Conservation (phyloP, 1,140 invertebrate species). For the Caenorhabditis briggsae region DNA sequence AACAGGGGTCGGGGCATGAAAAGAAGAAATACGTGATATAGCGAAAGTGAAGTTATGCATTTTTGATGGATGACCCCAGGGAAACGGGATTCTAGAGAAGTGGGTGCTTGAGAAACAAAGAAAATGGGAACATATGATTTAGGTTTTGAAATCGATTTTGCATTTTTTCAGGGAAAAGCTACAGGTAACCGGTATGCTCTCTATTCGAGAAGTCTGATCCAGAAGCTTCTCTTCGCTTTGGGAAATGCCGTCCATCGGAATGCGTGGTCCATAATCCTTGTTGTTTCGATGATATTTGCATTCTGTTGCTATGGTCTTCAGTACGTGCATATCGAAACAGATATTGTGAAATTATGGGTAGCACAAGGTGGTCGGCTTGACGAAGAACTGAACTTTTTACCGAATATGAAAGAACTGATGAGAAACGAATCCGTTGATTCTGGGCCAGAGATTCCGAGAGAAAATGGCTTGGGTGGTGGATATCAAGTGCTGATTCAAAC, state of each 20-base stretch:
- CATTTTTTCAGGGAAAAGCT: conserved; percentile 67
- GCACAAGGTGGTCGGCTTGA: conserved; percentile 77
- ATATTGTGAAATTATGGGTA: conserved; percentile 76
- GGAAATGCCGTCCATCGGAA: conserved; percentile 66
- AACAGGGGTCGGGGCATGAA: conserved; percentile 35
- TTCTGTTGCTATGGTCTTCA: conserved; percentile 71
- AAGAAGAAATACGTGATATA: conserved; percentile 36
- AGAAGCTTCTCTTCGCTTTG: conserved; percentile 55
- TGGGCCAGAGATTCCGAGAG: conserved; percentile 72
- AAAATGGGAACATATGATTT: background rate
- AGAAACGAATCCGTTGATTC: conserved; percentile 46
- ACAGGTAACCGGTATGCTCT: conserved; percentile 69
- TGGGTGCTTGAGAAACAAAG: background rate
- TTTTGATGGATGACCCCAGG: conserved; percentile 11
- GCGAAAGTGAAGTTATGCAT: conserved; percentile 42
- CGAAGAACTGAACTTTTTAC: conserved; percentile 73
- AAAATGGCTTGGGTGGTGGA: conserved; percentile 76
- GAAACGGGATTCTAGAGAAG: background rate
- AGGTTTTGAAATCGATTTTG: background rate
- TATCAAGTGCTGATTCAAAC: conserved; percentile 77
- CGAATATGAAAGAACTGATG: conserved; percentile 63
- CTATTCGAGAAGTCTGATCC: conserved; percentile 70
- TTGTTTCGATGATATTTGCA: conserved; percentile 66
- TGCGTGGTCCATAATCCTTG: conserved; percentile 67
- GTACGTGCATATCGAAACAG: conserved; percentile 73